Conservation (phyloP, 1,140 invertebrate genomes). For the Cotesia glomerata region DNA sequence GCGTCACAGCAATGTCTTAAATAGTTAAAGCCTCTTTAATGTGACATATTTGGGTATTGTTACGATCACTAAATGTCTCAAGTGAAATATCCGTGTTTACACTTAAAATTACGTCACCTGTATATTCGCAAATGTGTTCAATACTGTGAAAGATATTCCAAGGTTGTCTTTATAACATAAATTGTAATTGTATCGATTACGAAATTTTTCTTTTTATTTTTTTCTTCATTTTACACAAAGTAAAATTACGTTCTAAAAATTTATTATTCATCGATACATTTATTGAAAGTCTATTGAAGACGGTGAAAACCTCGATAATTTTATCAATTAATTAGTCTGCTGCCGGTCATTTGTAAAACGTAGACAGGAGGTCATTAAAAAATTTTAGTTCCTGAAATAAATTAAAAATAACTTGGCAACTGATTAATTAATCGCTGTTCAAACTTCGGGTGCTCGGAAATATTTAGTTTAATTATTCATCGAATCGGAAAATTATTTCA, state of each 20-base stretch:
- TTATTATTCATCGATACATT: no score
- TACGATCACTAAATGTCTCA: constrained; percentile 10
- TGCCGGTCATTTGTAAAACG: no score
- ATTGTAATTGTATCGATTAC: constrained; percentile 20
- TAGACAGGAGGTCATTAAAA: no score
- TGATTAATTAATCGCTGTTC: no score
- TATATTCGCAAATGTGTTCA: neutral
- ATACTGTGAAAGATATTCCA: constrained; percentile 20
- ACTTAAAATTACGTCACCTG: constrained; percentile 11
- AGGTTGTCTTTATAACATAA: constrained; percentile 14
- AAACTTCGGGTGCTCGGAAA: no score
- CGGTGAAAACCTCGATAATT: no score
- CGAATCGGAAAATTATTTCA: no score
- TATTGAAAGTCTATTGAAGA: no score
- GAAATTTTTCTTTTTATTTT: neutral
- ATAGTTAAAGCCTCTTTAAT: neutral
- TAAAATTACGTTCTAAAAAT: neutral
- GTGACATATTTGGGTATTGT: constrained; percentile 3
- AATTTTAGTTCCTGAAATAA: no score
- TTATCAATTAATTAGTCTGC: no score
- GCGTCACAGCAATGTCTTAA: neutral
- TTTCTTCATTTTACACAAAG: neutral
- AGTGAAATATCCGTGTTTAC: constrained; percentile 21
- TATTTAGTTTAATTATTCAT: no score
- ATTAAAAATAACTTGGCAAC: no score